A percentile compares a stretch with the other conserved stretches of the same genome.
phyloP scores from a whole-genome alignment of 2,888 invertebrate genomes.

The Polyommatus icarus region DNA sequence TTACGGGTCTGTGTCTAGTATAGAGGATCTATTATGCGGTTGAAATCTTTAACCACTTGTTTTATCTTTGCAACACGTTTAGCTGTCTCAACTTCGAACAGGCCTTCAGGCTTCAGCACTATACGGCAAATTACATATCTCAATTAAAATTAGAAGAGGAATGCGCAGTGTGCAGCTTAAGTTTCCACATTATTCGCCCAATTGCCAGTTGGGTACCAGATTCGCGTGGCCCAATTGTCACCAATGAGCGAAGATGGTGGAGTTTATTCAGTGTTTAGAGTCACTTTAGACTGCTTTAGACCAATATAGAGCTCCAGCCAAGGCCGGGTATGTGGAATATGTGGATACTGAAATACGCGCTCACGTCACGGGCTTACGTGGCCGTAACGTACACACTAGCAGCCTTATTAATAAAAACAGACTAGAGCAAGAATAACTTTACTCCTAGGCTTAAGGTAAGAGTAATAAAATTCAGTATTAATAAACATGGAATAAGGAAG shows the following conservation, averaged over 20 bases:
- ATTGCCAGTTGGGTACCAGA: neutral
- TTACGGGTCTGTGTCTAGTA: neutral
- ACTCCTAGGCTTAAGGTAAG: no score
- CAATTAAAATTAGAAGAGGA: neutral
- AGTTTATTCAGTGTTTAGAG: neutral
- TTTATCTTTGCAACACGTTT: neutral
- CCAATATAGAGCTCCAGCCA: neutral
- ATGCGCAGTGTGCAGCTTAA: neutral
- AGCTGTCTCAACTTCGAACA: neutral
- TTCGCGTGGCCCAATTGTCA: neutral
- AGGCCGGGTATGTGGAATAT: neutral
- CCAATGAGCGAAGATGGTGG: neutral
- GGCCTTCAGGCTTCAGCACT: neutral
- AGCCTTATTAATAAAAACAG: no score
- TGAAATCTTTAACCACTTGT: neutral
- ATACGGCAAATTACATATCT: neutral
- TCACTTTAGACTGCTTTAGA: neutral
- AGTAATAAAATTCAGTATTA: no score
- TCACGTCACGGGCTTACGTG: constrained; percentile 45
- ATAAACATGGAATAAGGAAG: no score
- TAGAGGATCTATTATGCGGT: neutral
- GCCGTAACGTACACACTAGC: constrained; percentile 39
- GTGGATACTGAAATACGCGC: constrained; percentile 29
- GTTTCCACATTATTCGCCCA: neutral
- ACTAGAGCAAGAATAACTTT: no score